Conservation (phyloP, 2,797 vertebrate genomes). For the Serranus cabrilla region DNA sequence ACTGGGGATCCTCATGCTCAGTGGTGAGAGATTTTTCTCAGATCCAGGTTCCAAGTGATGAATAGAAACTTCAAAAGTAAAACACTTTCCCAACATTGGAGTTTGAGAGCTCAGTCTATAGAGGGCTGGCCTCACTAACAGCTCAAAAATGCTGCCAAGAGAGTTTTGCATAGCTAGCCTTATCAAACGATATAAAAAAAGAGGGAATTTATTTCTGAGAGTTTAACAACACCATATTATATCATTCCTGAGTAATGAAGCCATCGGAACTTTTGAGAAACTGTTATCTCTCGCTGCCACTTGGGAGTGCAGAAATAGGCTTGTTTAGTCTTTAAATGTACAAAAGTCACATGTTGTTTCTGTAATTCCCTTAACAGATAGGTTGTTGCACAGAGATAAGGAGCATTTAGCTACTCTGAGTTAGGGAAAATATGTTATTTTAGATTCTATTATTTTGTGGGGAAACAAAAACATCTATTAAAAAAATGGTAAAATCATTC, state of each 20-base stretch:
- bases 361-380: constrained; percentile 56
- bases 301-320: constrained; percentile 58
- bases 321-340: constrained; percentile 51
- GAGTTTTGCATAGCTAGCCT: constrained; percentile 51
- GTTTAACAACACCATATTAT: constrained; percentile 54
- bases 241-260: constrained; percentile 63
- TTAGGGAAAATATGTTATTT: constrained; percentile 40
- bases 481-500: constrained; percentile 15
- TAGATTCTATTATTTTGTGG: constrained; percentile 37
- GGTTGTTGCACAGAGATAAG: constrained; percentile 58
- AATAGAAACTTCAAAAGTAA: constrained; percentile 18
- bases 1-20: constrained; percentile 11
- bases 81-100: constrained; percentile 24
- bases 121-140: constrained; percentile 37
- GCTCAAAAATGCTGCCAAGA: constrained; percentile 42
- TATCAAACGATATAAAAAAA: constrained; percentile 56
- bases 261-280: constrained; percentile 62
- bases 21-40: constrained; percentile 12
- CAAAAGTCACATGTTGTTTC: constrained; percentile 59
- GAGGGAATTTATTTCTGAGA: constrained; percentile 41
- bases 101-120: constrained; percentile 13
- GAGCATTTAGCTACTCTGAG: constrained; percentile 39
- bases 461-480: constrained; percentile 12
- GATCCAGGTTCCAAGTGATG: constrained; percentile 29
- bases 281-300: constrained; percentile 68